Conservation (phyloP, 2,113 vertebrate genomes). For the Mesembrinibis cayennensis region DNA sequence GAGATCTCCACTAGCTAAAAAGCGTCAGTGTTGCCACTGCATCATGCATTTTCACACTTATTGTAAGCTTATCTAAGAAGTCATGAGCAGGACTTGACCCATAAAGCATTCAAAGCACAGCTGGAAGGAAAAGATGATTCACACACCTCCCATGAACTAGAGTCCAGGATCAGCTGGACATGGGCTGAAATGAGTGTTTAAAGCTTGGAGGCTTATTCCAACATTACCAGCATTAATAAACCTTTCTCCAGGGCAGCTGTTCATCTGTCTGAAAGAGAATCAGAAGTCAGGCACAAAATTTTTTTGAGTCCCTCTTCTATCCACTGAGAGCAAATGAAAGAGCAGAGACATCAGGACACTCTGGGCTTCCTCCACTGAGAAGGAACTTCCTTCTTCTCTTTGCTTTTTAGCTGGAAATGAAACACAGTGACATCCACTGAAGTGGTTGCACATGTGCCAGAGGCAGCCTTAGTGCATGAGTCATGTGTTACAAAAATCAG, state of each 20-base stretch:
- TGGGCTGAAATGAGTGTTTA: not conserved
- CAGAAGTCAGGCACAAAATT: not conserved
- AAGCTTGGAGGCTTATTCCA: not conserved
- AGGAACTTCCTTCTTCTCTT: not conserved
- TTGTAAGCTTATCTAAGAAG: not conserved
- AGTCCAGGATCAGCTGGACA: not conserved
- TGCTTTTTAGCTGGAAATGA: not conserved
- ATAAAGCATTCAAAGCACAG: not conserved
- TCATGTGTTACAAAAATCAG: fast-evolving
- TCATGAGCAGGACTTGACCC: not conserved
- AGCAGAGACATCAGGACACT: not conserved
- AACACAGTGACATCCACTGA: not conserved
- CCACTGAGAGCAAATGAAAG: not conserved
- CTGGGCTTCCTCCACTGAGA: not conserved
- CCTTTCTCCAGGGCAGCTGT: not conserved
- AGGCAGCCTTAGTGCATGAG: not conserved
- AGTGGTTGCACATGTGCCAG: not conserved
- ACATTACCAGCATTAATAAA: not conserved
- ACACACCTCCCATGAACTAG: not conserved
- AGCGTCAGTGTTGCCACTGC: not conserved
- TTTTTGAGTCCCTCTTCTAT: not conserved
- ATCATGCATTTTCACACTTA: not conserved
- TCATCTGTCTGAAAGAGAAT: not conserved
- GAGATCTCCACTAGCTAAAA: not conserved
- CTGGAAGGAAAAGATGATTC: not conserved